Evolutionary conservation across 2,888 invertebrate species (phyloP), one percentile per base, ranked within the genome.

Genomic region (Deilephila porcellus): DNA sequence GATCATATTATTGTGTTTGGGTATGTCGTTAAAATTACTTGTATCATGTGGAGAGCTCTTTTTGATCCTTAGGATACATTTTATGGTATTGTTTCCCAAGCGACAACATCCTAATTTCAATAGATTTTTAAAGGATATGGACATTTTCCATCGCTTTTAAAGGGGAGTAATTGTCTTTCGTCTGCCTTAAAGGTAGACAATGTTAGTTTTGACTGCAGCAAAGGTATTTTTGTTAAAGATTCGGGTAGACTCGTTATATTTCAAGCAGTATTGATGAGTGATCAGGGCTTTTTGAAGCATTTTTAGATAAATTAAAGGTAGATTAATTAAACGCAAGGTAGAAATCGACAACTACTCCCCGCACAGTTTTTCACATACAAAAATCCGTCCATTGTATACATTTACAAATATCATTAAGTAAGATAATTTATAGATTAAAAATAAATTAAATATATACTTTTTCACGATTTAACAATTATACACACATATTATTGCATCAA

Each of bases 61-160:
- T 17, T 6, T 7, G 32, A 20, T 63, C 3, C 6, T 32, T 0
- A 4, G 17, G 29, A 32, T 32, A 0, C 17, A 19, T 63, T 63
- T 62, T 63, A 19, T 59, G 56, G 34, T 59, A 71, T 71, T 71
- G 17, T 11, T n/a, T 37, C 14, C 59, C 59, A 37, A 56, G 17
- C 34, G 59, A 72, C 74, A 74, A 67, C 74, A n/a, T 63, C 73
- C 72, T 76, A 75, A 73, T 67, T 74, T 71, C 32, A 75, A 71
- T 76, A 75, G 74, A 77, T 78, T 83, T 80, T 79, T 79, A 84
- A 83, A 84, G 80, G 88, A 88, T 88, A 88, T 88, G 88, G 86
- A 88, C 86, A 85, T 85, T 87, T 83, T 82, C 84, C 77, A 76
- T 76, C 70, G 70, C 72, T 75, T 80, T 77, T 71, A 74, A 73